Evolutionary conservation across 30 jellyfish, hydroid and myxozoan genomes (phyloP), one percentile per base, ranked within the genome.

Genomic region (Aurelia aurita): DNA sequence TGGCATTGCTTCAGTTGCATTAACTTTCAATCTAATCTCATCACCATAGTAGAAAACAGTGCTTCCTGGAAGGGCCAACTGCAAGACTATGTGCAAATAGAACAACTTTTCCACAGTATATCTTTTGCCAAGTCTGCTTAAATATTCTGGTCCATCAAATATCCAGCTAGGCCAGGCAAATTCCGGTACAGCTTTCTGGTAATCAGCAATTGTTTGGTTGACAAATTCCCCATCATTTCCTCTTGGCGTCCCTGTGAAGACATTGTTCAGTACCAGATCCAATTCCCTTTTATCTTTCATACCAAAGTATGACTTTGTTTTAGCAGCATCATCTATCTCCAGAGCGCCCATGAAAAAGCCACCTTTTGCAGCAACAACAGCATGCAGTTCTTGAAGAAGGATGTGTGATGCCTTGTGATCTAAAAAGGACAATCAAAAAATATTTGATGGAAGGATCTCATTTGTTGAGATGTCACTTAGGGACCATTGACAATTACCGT

Each of bases 161-260:
- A 83, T 44, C 97, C 97, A 90, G 14, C 92, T 80, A 1, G 91
- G 86, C 89, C 89, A 73, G 3, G 88, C 88, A 77, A 49, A 84
- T 20, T 27, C 12, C 2, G 97, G 95, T 0, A 54, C 72, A n/a
- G 79, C 54, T 3, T 23, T 14, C 58, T 65, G 62, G 80, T 63
- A 82, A 16, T 72, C 65, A 19, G 60, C 26, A 0, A 90, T 9
- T 20, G 92, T 79, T 8, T 27, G 39, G 31, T 80, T 69, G 9
- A 59, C 34, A 44, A 23, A 43, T 29, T 32, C 54, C 8, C 85
- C 91, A 7, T 18, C 44, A 0, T 20, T 31, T 2, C 76, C 80
- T 26, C 54, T 26, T 15, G 53, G 69, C 6, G 85, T 18, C 1
- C 60, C 84, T 2, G 92, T 91, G 20, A 90, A 58, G 43, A 67